phyloP scores from a whole-genome alignment of 2,797 vertebrate species.

The Enteromius viviparus region DNA sequence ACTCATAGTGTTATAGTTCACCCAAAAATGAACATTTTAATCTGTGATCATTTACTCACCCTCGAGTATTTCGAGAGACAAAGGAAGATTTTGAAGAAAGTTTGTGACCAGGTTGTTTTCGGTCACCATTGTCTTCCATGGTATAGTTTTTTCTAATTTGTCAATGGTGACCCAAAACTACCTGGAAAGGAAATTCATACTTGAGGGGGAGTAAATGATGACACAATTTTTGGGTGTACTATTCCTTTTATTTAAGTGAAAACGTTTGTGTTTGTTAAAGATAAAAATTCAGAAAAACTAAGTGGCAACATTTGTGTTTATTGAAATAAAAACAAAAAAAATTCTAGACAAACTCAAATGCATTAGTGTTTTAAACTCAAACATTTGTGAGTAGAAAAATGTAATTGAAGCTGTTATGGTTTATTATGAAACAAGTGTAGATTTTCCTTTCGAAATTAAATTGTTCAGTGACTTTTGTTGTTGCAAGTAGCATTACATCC shows the following conservation, averaged over 20 bases:
- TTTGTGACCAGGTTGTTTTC: too few species aligned
- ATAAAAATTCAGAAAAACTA: not conserved
- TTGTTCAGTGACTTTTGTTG: not conserved
- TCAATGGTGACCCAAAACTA: too few species aligned
- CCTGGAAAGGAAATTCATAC: too few species aligned
- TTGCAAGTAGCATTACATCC: constrained; percentile 1
- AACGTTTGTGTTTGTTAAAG: not conserved
- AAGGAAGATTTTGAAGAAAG: too few species aligned
- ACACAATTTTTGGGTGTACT: too few species aligned
- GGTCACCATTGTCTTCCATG: too few species aligned
- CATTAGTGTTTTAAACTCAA: not conserved
- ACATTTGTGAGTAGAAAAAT: not conserved
- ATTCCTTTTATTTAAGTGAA: not conserved
- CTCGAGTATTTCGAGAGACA: too few species aligned
- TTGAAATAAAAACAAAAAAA: not conserved
- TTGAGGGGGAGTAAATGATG: too few species aligned
- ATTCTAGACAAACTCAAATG: not conserved
- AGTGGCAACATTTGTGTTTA: not conserved
- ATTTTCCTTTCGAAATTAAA: not conserved
- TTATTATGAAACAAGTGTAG: not conserved
- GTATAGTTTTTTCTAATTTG: too few species aligned
- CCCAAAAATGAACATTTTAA: too few species aligned
- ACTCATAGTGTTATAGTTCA: not conserved
- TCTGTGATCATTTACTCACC: too few species aligned
- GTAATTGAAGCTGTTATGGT: not conserved